A percentile compares a stretch with the other conserved stretches of the same genome.
Evolutionary conservation across 2,797 vertebrate genomes (phyloP).

Genomic region (Clarias fuscus): DNA sequence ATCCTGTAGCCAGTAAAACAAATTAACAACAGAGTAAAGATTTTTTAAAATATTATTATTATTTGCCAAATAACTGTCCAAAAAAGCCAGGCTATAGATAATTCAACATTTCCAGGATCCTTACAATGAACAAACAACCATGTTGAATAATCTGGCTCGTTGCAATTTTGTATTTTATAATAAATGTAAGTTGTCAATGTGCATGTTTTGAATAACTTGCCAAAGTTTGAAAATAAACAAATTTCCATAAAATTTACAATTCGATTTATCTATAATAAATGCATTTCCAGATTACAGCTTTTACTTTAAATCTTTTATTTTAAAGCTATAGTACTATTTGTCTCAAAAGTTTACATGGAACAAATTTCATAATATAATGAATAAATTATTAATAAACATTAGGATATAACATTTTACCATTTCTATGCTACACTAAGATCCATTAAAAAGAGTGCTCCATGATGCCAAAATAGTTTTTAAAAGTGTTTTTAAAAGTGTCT

Average conservation of each 20-base stretch:
- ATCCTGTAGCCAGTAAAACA: slow-evolving; percentile 57
- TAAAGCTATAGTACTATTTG: neutral
- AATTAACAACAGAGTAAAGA: slow-evolving; percentile 46
- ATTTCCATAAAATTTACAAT: too few species aligned
- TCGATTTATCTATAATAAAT: neutral
- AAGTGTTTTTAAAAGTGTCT: neutral
- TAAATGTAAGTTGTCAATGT: neutral
- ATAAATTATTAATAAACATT: neutral
- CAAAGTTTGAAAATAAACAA: neutral
- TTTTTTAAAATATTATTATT: slow-evolving; percentile 19
- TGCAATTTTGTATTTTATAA: neutral
- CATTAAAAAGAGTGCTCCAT: neutral
- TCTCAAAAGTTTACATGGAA: too few species aligned
- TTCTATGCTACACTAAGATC: neutral
- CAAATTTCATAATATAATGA: neutral
- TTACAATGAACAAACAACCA: slow-evolving; percentile 34
- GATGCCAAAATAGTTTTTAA: neutral
- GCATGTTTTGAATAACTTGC: neutral
- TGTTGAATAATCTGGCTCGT: slow-evolving; percentile 20
- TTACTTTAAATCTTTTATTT: neutral
- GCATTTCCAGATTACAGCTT: neutral
- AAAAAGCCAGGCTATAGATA: slow-evolving; percentile 45
- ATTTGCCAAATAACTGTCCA: slow-evolving; percentile 11
- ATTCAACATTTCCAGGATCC: slow-evolving; percentile 29
- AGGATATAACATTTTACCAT: neutral